Evolutionary conservation across 2,113 vertebrate species (phyloP).

Genomic region (Panthera leo): DNA sequence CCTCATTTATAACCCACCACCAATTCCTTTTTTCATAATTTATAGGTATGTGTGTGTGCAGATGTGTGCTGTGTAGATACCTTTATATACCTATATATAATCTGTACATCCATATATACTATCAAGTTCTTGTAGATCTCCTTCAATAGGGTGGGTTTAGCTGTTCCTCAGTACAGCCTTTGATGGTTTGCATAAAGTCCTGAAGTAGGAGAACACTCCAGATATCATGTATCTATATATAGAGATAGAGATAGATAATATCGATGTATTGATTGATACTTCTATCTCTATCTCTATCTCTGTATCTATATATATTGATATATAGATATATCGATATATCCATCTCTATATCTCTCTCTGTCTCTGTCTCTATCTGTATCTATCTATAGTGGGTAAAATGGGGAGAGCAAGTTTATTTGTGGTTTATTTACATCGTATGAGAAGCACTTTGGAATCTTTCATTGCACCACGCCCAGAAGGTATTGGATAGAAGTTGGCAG

Average conservation of each 20-base stretch:
- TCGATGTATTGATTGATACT: too few species aligned
- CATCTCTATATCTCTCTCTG: too few species aligned
- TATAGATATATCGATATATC: too few species aligned
- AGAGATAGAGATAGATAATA: too few species aligned
- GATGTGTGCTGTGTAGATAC: not conserved
- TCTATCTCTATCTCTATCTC: too few species aligned
- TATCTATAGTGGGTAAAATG: not conserved
- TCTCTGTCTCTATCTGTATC: not conserved
- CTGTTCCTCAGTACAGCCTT: not conserved
- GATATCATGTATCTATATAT: not conserved
- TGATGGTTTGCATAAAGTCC: not conserved
- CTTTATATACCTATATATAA: not conserved
- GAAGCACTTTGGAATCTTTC: not conserved
- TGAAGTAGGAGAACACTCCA: not conserved
- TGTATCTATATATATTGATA: too few species aligned
- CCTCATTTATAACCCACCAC: not conserved
- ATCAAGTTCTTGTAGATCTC: not conserved
- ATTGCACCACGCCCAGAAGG: not conserved
- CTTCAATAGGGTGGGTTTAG: not conserved
- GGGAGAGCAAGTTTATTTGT: not conserved
- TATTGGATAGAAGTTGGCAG: not conserved
- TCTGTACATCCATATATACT: too few species aligned
- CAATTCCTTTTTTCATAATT: not conserved
- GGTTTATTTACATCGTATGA: not conserved
- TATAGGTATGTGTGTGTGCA: not conserved